Base-by-base conservation (phyloP, 2,797 vertebrate genomes). In the Hippoglossus hippoglossus region DNA sequence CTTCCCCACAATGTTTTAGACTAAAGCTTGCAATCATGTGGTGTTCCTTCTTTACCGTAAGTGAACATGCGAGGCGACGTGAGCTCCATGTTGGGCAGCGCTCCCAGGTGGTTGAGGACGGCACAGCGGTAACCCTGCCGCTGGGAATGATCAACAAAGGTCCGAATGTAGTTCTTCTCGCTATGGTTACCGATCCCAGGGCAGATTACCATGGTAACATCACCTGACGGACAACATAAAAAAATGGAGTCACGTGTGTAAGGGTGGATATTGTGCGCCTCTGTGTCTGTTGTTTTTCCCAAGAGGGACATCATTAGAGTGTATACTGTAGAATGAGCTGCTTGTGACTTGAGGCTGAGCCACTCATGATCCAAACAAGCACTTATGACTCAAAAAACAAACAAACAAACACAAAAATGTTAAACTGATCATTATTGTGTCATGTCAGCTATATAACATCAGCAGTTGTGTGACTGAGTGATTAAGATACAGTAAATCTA, bases 151-250 rank as follows among this genome's bases (percentile, higher is more conserved):
- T 98, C 96, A 53, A 99, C 98, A 55, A 99, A 99, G 77, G 98
- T 99, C 73, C 97, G 96, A 77, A 99, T 97, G 80, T 99, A 99
- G 81, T 97, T 96, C 91, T 98, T 97, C 90, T 98, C 97, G 9
- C 98, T 99, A 93, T 99, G 98, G 93, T 98, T 99, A 79, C 97
- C 97, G 49, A 99, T 98, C 81, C 98, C 98, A 3, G 97, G 98
- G 83, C 98, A 99, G 92, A 99, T 98, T 62, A 97, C 97, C 97
- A 99, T 97, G 60, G 97, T 99, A 80, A 99, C 83, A 63, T 98
- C 96, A 77, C 96, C 98, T 99, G 89, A 82, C 63, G 75, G 1
- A 60, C 31, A 74, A 86, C 46, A 81, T 24, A 77, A 62, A 34
- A 75, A 80, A 78, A 54, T 64, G 31, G 28, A 56, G 65, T 16